Percentiles rank a stretch among this genome's conserved stretches.
Conservation (phyloP, 2,113 vertebrate genomes). For the Gopherus evgoodei region DNA sequence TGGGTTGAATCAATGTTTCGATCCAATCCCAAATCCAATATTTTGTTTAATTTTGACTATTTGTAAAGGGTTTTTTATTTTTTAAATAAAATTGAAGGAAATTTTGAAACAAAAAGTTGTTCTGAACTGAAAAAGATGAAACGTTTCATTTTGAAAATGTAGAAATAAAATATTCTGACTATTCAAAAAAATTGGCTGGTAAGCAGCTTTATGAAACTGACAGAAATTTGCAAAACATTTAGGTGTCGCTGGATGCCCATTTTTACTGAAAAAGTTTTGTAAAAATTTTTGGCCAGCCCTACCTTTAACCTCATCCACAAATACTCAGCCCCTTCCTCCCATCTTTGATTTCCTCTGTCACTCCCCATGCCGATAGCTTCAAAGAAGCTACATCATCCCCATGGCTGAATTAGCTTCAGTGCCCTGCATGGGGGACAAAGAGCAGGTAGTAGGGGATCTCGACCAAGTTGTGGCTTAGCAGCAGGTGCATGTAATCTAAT, state of each 20-base stretch:
- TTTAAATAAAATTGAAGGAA: not conserved
- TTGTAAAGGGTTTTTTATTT: not conserved
- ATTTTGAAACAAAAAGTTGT: not conserved
- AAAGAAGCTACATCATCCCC: not conserved
- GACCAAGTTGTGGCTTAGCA: not conserved
- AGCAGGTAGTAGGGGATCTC: fast-evolving
- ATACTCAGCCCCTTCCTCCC: not conserved
- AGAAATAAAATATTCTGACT: not conserved
- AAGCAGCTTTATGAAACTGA: not conserved
- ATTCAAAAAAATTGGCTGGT: not conserved
- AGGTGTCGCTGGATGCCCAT: not conserved
- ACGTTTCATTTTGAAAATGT: not conserved
- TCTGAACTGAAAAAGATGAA: not conserved
- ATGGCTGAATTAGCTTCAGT: not conserved
- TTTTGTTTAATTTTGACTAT: not conserved
- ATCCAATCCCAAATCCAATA: not conserved
- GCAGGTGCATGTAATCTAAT: not conserved
- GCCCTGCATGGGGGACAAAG: not conserved
- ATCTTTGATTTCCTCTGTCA: not conserved
- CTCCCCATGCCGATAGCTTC: not conserved
- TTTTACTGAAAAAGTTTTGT: not conserved
- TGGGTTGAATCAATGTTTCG: not conserved
- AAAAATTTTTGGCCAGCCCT: not conserved
- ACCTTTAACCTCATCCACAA: not conserved
- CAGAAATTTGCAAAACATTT: not conserved